phyloP scores from a whole-genome alignment of 2,113 vertebrate species.

The Lampris incognitus region DNA sequence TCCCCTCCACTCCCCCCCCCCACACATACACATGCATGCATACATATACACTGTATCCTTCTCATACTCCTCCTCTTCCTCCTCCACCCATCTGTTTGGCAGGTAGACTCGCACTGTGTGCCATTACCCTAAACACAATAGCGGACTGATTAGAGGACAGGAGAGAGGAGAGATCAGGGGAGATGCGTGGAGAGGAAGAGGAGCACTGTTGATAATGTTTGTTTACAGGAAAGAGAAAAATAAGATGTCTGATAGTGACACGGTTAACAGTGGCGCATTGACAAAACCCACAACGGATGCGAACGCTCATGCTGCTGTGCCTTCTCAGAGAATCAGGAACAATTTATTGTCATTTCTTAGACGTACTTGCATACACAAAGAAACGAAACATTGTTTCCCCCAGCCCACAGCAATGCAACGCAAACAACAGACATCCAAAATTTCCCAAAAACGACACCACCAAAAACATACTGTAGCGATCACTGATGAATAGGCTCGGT shows the following conservation, averaged over 20 bases:
- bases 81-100: not conserved
- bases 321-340: too few species aligned
- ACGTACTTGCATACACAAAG: too few species aligned
- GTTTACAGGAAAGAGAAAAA: slow-evolving; percentile 45
- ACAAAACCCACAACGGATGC: too few species aligned
- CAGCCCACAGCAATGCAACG: too few species aligned
- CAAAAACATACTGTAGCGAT: too few species aligned
- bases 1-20: not conserved
- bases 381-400: too few species aligned
- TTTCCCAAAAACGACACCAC: too few species aligned
- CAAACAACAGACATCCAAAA: too few species aligned
- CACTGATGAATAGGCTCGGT: too few species aligned
- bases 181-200: slow-evolving; percentile 37
- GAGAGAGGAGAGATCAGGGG: slow-evolving; percentile 15
- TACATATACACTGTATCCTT: not conserved
- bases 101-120: slow-evolving; percentile 15
- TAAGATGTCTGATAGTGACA: slow-evolving; percentile 40
- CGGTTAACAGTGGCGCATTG: too few species aligned
- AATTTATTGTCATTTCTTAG: too few species aligned
- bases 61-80: not conserved
- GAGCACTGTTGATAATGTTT: slow-evolving; percentile 31
- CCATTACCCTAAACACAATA: slow-evolving; percentile 47
- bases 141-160: slow-evolving; percentile 56
- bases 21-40: not conserved
- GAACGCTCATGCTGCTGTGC: too few species aligned